A percentile compares a stretch with the other conserved stretches of the same genome.
Evolutionary conservation across 2,888 invertebrate genomes (phyloP).

Genomic region (Cephus sareptanus): DNA sequence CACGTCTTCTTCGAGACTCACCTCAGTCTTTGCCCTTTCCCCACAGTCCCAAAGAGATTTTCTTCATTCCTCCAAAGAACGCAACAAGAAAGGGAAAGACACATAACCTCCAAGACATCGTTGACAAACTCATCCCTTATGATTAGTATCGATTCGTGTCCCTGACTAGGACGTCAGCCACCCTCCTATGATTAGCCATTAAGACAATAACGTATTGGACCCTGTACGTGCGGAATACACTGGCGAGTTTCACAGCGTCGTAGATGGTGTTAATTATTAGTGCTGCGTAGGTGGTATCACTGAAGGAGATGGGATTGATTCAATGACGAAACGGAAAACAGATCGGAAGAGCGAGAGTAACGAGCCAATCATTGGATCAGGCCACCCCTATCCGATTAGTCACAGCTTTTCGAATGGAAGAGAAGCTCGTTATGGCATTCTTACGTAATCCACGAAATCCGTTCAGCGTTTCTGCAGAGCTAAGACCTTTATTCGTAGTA

Average conservation of each 20-base stretch:
- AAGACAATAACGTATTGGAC: conserved; percentile 39
- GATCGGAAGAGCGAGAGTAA: conserved; percentile 31
- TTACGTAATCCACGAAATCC: conserved; percentile 52
- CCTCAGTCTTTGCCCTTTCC: conserved; percentile 4
- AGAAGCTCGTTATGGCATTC: conserved; percentile 53
- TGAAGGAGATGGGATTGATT: neutral
- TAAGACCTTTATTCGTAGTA: conserved; percentile 20
- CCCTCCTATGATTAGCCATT: conserved; percentile 47
- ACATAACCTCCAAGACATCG: neutral
- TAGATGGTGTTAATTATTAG: neutral
- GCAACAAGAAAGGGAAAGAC: neutral
- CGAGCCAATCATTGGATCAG: conserved; percentile 47
- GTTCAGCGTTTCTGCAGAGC: conserved; percentile 49
- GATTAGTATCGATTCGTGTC: neutral
- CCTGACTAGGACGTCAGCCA: neutral
- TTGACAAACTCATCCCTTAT: neutral
- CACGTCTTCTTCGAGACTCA: conserved; percentile 6
- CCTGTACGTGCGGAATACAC: neutral
- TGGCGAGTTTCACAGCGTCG: neutral
- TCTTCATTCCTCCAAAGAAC: neutral
- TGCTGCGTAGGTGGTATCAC: neutral
- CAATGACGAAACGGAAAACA: conserved; percentile 41
- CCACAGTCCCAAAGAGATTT: neutral
- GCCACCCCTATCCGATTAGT: conserved; percentile 40
- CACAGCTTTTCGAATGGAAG: conserved; percentile 42